Conservation (phyloP, 23 tunicate genomes). For the Styela plicata region DNA sequence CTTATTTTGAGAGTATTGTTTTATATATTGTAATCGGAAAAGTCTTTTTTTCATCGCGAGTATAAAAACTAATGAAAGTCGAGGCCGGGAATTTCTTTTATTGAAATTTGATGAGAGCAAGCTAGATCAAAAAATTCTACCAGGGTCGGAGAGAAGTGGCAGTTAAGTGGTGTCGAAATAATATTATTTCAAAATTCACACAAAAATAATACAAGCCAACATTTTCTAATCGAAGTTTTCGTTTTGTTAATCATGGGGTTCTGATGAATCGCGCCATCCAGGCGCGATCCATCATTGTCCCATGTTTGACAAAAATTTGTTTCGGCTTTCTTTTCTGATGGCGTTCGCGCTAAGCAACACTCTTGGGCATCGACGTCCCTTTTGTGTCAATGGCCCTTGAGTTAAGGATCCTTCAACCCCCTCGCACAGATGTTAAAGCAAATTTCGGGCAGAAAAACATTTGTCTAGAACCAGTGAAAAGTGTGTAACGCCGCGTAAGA, state of each 20-base stretch:
- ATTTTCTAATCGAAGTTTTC: too few species aligned
- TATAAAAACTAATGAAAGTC: constrained; percentile 2
- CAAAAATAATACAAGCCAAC: constrained; percentile 18
- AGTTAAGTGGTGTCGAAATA: constrained; percentile 27
- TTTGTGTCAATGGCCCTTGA: constrained; percentile 36
- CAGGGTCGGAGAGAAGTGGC: constrained; percentile 20
- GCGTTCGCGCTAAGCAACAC: constrained; percentile 32
- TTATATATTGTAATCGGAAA: too few species aligned
- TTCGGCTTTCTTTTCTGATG: too few species aligned
- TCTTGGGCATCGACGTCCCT: constrained; percentile 28
- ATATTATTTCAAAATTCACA: constrained; percentile 32
- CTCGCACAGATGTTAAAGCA: constrained; percentile 1
- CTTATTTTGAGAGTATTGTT: too few species aligned
- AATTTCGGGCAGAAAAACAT: constrained; percentile 19
- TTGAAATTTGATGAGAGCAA: background rate
- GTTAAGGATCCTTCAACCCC: constrained; percentile 28
- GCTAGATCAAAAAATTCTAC: constrained; percentile 22
- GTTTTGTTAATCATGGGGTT: too few species aligned
- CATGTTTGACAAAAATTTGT: too few species aligned
- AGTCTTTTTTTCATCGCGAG: too few species aligned
- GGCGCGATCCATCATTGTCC: too few species aligned
- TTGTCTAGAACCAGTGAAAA: constrained; percentile 26
- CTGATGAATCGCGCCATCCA: too few species aligned
- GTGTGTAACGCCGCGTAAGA: constrained; percentile 27
- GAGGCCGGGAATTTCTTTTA: constrained; percentile 15